Evolutionary conservation across 2,797 vertebrate species (phyloP).

Genomic region (Pyrocephalus nanus): DNA sequence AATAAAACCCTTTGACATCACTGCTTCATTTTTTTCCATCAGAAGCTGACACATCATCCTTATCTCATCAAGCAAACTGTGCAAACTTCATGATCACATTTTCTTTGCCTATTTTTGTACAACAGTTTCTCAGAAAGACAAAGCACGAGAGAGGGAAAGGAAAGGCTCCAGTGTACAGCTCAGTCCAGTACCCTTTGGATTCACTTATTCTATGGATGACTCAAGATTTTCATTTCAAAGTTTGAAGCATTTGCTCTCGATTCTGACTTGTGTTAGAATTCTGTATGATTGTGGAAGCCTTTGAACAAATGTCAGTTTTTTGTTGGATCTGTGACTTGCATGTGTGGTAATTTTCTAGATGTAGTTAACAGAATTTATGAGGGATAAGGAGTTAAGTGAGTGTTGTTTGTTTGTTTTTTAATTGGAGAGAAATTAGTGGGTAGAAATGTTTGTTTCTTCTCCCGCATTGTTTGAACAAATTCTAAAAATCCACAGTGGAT

Average conservation of each 20-base stretch:
- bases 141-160: not conserved
- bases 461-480: slow-evolving; percentile 20
- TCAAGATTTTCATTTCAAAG: not conserved
- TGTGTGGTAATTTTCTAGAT: not conserved
- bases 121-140: not conserved
- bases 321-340: not conserved
- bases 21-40: not conserved
- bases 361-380: not conserved
- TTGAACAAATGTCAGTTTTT: not conserved
- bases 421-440: not conserved
- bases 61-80: not conserved
- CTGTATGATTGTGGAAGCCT: not conserved
- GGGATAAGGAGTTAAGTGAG: not conserved
- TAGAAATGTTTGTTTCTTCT: slow-evolving; percentile 36
- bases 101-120: not conserved
- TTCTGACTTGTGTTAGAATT: not conserved
- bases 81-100: not conserved
- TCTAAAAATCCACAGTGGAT: slow-evolving; percentile 32
- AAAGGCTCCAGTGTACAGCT: not conserved
- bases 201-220: not conserved
- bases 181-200: not conserved
- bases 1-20: slow-evolving; percentile 9
- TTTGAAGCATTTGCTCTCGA: not conserved
- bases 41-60: not conserved
- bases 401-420: not conserved